Evolutionary conservation across 2,888 invertebrate species (phyloP), one percentile per base, ranked within the genome.

Genomic region (Scaptomyza flava): DNA sequence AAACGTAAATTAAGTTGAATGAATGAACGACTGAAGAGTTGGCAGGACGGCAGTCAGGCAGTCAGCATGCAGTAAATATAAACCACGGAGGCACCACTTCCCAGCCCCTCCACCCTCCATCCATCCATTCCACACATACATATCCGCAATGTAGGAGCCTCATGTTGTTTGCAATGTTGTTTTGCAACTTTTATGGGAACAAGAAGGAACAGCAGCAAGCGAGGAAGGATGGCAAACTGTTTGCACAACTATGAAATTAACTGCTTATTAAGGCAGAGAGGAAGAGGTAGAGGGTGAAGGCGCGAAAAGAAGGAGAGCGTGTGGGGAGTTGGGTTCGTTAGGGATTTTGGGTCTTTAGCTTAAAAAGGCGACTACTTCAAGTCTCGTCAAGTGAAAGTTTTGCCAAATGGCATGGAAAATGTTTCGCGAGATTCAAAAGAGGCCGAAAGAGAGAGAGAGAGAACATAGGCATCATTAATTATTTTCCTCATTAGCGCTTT

Each of bases 1-100:
- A 87, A 82, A 79, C 85, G 87, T 87, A 85, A 82, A 82, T 83
- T 83, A 87, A 87, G 88, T 87, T 87, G 78, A 82, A 82, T 68
- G 80, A 81, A 87, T 87, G 74, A 81, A 77, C 72, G 79, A 82
- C 80, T 82, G 82, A 73, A 85, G 85, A 82, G 85, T 76, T 81
- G 81, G 72, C 62, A 46, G 50, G 33, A 11, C 1, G 11, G 38
- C 36, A n/a, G 34, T 12, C 47, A 34, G 36, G n/a, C n/a, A n/a
- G 45, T 11, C 23, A 48, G 63, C 57, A 9, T 54, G 53, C 31
- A 54, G 69, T 73, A 68, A 77, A 72, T 72, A 72, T 59, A 57
- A 72, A 72, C 68, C 50, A 60, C 56, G 43, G 52, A 9, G 30
- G 20, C 43, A 46, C 31, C 42, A 27, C 14, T 47, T 47, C 6